phyloP scores from a whole-genome alignment of 2,113 vertebrate species.

The Mirounga angustirostris region DNA sequence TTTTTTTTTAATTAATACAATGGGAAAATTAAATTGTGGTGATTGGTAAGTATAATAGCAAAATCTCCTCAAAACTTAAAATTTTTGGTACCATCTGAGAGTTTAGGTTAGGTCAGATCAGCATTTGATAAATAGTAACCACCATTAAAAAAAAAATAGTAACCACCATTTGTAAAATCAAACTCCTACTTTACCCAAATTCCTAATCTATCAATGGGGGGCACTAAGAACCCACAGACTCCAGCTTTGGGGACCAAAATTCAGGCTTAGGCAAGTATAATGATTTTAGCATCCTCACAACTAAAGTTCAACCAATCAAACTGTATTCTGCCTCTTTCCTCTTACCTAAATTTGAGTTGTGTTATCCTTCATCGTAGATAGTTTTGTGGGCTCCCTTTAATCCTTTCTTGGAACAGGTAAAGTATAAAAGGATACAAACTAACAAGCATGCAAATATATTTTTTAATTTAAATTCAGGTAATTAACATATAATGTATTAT shows the following conservation, averaged over 20 bases:
- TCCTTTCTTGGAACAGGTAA: not conserved
- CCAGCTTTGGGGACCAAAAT: not conserved
- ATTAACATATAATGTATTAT: too few relatives aligned
- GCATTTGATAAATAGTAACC: not conserved
- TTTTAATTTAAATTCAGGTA: not conserved
- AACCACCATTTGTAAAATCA: not conserved
- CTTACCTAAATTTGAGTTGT: not conserved
- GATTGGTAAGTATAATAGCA: not conserved
- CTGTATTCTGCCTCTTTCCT: conserved; percentile 23
- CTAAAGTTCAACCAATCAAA: not conserved
- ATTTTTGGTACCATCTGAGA: not conserved
- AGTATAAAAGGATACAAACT: not conserved
- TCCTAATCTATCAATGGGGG: not conserved
- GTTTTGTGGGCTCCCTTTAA: conserved; percentile 31
- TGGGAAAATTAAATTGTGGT: not conserved
- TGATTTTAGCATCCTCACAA: not conserved
- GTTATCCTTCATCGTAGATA: not conserved
- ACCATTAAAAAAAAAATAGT: not conserved
- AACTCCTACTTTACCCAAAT: not conserved
- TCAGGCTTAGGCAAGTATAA: not conserved
- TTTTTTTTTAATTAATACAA: not conserved
- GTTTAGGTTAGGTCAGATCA: not conserved
- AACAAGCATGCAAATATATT: not conserved
- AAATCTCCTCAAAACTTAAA: conserved; percentile 18
- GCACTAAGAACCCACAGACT: not conserved